These are phyloP conservation scores for Actinia equina DNA, from an alignment of 64 coral and sea anemone genomes.

Conservation along the genomic window DNA sequence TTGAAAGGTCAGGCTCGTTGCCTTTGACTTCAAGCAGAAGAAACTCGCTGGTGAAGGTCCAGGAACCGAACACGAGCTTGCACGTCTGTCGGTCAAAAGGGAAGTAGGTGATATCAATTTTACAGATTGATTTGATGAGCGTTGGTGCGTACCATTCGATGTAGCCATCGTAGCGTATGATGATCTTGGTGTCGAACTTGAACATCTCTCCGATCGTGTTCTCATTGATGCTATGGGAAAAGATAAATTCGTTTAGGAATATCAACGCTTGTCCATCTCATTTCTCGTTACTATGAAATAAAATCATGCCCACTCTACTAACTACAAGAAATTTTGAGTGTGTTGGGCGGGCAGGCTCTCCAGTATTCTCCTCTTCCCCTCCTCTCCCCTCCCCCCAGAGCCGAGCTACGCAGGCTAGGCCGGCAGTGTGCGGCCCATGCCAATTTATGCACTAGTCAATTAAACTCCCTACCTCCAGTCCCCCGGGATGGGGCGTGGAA, in stretches of 20 bases:
- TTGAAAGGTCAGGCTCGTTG: slow-evolving; percentile 52
- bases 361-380: no score
- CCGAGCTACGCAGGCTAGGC: no score
- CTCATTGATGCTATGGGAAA: slow-evolving; percentile 26
- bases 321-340: no score
- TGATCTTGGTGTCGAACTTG: slow-evolving; percentile 50
- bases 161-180: slow-evolving; percentile 33
- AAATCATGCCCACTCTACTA: not conserved
- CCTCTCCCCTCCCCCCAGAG: no score
- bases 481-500: no score
- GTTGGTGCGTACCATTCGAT: slow-evolving; percentile 61
- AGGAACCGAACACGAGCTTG: slow-evolving; percentile 55
- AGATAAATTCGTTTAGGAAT: not conserved
- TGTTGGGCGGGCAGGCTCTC: no score
- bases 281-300: not conserved
- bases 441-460: no score
- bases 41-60: slow-evolving; percentile 57
- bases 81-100: slow-evolving; percentile 61
- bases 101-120: slow-evolving; percentile 70
- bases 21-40: slow-evolving; percentile 43
- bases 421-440: no score
- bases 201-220: slow-evolving; percentile 40
- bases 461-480: no score
- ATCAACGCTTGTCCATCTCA: no score
- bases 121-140: slow-evolving; percentile 62